These are phyloP conservation scores for Crossocerus cetratus DNA, from an alignment of 2,888 invertebrate species.

Conservation along the genomic window DNA sequence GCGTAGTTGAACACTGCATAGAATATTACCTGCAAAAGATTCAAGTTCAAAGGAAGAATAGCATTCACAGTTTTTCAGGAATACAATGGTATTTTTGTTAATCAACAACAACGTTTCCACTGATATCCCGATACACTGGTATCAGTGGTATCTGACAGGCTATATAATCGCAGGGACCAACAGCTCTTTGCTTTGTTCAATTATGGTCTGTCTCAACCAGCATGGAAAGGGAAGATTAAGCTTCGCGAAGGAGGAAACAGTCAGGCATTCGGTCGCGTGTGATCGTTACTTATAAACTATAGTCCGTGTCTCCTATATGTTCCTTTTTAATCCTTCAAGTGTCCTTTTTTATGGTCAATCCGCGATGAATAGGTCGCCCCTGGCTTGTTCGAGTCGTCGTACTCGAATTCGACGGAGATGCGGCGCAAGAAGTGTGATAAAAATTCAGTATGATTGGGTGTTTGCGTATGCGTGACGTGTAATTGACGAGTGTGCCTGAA, in stretches of 20 bases:
- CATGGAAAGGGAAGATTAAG: too few relatives aligned
- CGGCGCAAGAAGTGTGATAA: slow-evolving; percentile 46
- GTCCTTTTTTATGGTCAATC: slow-evolving; percentile 39
- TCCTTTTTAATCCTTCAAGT: slow-evolving; percentile 52
- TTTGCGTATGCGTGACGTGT: slow-evolving; percentile 19
- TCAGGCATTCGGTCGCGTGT: slow-evolving; percentile 46
- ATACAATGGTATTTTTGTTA: too few relatives aligned
- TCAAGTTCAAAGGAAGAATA: too few relatives aligned
- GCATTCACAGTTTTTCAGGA: too few relatives aligned
- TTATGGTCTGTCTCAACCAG: too few relatives aligned
- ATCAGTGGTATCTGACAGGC: not conserved
- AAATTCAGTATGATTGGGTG: slow-evolving; percentile 10
- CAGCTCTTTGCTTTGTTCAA: not conserved
- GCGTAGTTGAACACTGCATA: too few relatives aligned
- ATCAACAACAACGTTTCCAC: too few relatives aligned
- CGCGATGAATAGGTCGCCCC: slow-evolving; percentile 25
- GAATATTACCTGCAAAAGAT: too few relatives aligned
- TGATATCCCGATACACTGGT: too few relatives aligned
- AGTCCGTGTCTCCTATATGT: slow-evolving; percentile 55
- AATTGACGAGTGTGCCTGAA: slow-evolving; percentile 22
- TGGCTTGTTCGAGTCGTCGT: slow-evolving; percentile 12
- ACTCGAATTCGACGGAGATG: slow-evolving; percentile 6
- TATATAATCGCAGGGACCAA: slow-evolving; percentile 16
- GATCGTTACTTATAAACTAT: slow-evolving; percentile 57
- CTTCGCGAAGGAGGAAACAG: slow-evolving; percentile 32